A percentile compares a stretch with the other conserved stretches of the same genome.
phyloP scores from a whole-genome alignment of 2,113 vertebrate genomes.

The Serilophus lunatus region DNA sequence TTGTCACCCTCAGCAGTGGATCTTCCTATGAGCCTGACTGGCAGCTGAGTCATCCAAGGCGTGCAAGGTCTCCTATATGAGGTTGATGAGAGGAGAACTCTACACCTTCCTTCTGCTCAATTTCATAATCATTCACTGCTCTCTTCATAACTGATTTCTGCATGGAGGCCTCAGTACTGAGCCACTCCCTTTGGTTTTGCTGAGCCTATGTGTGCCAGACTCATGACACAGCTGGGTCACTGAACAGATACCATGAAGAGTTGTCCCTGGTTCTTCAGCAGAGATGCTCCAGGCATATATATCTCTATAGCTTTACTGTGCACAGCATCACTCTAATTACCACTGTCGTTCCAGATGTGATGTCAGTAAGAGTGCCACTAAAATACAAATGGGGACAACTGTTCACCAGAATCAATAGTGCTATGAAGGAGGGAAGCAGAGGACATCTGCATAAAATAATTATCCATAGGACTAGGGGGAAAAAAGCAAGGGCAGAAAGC shows the following conservation, averaged over 20 bases:
- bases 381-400: background rate
- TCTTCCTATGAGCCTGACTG: background rate
- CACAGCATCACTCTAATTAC: background rate
- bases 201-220: background rate
- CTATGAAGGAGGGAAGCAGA: background rate
- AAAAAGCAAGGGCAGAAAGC: background rate
- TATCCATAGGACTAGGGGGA: background rate
- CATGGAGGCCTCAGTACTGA: background rate
- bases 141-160: background rate
- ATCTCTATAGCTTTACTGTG: background rate
- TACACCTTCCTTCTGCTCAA: background rate
- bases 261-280: background rate
- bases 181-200: background rate
- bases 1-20: background rate
- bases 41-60: background rate
- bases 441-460: background rate
- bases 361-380: background rate
- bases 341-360: background rate
- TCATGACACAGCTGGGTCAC: background rate
- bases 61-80: background rate
- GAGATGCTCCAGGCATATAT: background rate
- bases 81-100: background rate
- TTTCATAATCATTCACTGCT: accelerated
- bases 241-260: background rate
- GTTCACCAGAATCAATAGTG: accelerated